Percentiles rank a stretch among this genome's conserved stretches.
Conservation (phyloP, 2,888 invertebrate species). For the Diadegma fenestrale region DNA sequence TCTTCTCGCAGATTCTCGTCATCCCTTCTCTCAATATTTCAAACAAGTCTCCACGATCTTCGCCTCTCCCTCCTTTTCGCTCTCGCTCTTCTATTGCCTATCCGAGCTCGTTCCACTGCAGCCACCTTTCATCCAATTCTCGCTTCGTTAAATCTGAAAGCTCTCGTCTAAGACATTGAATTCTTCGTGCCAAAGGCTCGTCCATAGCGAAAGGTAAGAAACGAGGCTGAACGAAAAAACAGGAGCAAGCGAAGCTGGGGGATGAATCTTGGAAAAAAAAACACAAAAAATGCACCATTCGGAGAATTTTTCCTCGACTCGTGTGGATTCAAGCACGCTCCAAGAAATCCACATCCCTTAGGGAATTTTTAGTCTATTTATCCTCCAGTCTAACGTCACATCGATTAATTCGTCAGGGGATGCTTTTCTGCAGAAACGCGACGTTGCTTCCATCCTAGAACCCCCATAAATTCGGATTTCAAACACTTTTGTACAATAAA, state of each 20-base stretch:
- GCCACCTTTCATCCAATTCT: constrained; percentile 66
- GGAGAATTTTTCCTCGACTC: constrained; percentile 5
- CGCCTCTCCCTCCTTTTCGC: constrained; percentile 5
- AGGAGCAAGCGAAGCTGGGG: neutral
- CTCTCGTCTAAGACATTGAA: constrained; percentile 66
- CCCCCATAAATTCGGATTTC: constrained; percentile 3
- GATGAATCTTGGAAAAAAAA: neutral
- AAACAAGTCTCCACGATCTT: neutral
- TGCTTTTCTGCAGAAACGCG: neutral
- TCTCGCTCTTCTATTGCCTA: neutral
- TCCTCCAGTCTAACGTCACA: neutral
- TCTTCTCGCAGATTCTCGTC: constrained; percentile 33
- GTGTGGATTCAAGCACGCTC: neutral
- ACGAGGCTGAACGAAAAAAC: neutral
- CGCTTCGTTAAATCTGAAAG: constrained; percentile 68
- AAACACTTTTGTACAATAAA: neutral
- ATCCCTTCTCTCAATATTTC: constrained; percentile 33
- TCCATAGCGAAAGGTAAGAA: neutral
- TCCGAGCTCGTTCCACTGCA: constrained; percentile 20
- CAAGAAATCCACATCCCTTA: neutral
- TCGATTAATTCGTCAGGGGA: constrained; percentile 53
- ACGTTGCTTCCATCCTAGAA: constrained; percentile 42
- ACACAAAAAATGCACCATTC: neutral
- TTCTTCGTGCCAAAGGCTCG: constrained; percentile 44
- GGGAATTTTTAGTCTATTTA: constrained; percentile 2